Evolutionary conservation across 2,888 invertebrate species (phyloP), one percentile per base, ranked within the genome.

Genomic region (Bursaphelenchus okinawaensis): DNA sequence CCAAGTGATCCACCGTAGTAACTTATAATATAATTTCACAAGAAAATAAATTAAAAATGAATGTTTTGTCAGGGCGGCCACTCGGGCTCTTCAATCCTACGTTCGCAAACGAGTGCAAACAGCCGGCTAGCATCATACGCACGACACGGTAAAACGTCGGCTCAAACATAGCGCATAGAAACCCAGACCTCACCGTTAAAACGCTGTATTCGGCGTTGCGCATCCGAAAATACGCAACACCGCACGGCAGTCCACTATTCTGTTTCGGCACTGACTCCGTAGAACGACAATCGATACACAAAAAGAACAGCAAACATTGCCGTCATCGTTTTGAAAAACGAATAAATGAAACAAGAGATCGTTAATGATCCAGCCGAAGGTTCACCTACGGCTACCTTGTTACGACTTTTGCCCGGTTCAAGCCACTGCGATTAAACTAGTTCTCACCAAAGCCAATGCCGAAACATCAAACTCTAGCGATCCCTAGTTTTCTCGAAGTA

Each of bases 301-400:
- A n/a, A n/a, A n/a, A n/a, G n/a, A n/a, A n/a, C n/a, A 54, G 54
- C 19, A 3, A 4, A 12, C 6, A 24, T 8, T 4, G 16, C 2
- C 26, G 4, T 27, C 26, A 4, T 54, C 23, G 54, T 27, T 12
- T 16, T 19, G 54, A 54, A 19, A n/a, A 12, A 23, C 24, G 24
- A 31, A 26, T 22, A 58, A 27, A 22, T 57, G 27, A 31, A n/a
- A 31, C 22, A 23, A 61, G 16, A 22, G 26, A 55, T 54, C 75
- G 74, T 61, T 82, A 84, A 82, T 84, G 83, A 84, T 85, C 84
- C 84, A 81, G 84, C 83, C 81, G 86, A 86, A 87, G 87, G 87
- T 87, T 87, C 87, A 86, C 87, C 87, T 87, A 87, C 87, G 86
- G 87, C 87, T 86, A 87, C 87, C 87, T 87, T 87, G 87, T 87